These are phyloP conservation scores for Theristus sp. DNA, from an alignment of 2,888 invertebrate genomes.

Conservation along the genomic window DNA sequence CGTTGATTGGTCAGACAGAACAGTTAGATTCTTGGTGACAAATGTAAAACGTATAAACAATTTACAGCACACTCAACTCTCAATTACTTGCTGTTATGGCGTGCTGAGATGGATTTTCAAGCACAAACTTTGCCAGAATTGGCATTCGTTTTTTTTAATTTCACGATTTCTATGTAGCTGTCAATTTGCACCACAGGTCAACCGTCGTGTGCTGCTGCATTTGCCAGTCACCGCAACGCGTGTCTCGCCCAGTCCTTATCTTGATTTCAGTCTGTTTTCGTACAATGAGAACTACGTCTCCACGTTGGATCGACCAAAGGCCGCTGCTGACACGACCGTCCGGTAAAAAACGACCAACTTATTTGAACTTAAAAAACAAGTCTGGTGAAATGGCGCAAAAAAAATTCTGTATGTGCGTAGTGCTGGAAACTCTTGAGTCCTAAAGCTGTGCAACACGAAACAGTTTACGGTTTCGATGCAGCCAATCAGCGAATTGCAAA, in stretches of 20 bases:
- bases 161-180: no score
- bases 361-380: no score
- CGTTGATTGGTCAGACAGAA: no score
- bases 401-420: not conserved
- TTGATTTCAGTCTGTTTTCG: constrained; percentile 71
- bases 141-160: no score
- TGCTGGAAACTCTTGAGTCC: not conserved
- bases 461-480: not conserved
- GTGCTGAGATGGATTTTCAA: no score
- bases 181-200: no score
- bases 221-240: constrained; percentile 85
- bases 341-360: constrained; percentile 45
- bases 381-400: not conserved
- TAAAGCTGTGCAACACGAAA: not conserved
- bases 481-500: no score
- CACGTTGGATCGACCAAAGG: constrained; percentile 82
- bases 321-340: constrained; percentile 75
- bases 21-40: no score
- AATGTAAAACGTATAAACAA: no score
- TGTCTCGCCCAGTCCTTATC: constrained; percentile 73
- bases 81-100: no score
- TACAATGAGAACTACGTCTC: constrained; percentile 93
- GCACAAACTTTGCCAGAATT: no score
- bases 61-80: no score
- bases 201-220: constrained; percentile 66